Evolutionary conservation across 2,888 invertebrate genomes (phyloP).

Genomic region (Labia minor): DNA sequence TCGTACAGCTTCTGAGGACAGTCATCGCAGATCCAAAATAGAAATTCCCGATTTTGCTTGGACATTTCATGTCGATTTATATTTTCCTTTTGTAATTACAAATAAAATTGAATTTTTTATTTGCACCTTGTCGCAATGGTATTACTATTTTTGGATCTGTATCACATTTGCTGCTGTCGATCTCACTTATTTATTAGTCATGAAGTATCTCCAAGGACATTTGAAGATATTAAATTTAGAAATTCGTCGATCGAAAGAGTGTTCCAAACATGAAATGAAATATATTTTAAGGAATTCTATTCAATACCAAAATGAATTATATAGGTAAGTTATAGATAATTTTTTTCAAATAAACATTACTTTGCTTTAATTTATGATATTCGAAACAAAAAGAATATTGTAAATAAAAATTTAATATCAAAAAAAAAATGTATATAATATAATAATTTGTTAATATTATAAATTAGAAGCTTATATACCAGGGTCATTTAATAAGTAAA

Average conservation of each 20-base stretch:
- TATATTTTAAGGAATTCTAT: neutral
- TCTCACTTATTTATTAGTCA: neutral
- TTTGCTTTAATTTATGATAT: no score
- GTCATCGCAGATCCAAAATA: neutral
- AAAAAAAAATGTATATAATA: no score
- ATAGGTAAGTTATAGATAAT: neutral
- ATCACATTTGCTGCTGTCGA: neutral
- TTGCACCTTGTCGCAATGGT: neutral
- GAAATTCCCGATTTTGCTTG: neutral
- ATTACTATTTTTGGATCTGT: neutral
- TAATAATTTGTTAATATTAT: no score
- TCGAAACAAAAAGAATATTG: no score
- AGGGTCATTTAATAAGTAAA: no score
- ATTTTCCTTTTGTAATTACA: neutral
- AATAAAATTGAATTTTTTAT: neutral
- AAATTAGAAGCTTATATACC: no score
- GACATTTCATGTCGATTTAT: neutral
- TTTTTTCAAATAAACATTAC: no score
- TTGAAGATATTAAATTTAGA: neutral
- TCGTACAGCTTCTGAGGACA: neutral
- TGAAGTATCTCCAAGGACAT: neutral
- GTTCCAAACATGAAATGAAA: neutral
- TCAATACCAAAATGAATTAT: neutral
- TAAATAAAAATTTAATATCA: no score
- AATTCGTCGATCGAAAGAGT: neutral